Evolutionary conservation across 2,113 vertebrate genomes (phyloP).

Genomic region (Sinocyclocheilus grahami): DNA sequence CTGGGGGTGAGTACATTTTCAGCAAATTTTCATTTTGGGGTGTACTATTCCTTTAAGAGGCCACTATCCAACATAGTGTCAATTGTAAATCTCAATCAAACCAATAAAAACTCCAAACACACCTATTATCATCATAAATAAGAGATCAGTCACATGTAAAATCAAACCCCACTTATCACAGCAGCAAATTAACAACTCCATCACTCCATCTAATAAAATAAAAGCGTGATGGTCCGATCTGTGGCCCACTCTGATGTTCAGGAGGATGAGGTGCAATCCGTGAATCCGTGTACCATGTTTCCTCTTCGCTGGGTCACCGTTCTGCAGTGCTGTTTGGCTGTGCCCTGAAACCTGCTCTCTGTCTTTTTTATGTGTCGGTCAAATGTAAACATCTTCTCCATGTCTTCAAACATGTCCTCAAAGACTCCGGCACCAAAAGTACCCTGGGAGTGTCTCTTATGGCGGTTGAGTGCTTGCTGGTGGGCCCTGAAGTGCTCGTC

Average conservation of each 20-base stretch:
- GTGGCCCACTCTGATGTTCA: slow-evolving; percentile 47
- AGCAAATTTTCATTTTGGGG: not conserved
- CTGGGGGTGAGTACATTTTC: not conserved
- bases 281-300: slow-evolving; percentile 99
- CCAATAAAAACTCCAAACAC: slow-evolving; percentile 6
- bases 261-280: slow-evolving; percentile 86
- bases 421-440: slow-evolving; percentile 86
- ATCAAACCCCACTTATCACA: slow-evolving; percentile 38
- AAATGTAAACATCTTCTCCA: slow-evolving; percentile 95
- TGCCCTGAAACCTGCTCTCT: slow-evolving; percentile 82
- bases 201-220: slow-evolving; percentile 36
- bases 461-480: slow-evolving; percentile 81
- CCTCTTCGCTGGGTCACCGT: slow-evolving; percentile 94
- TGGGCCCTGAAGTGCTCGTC: slow-evolving; percentile 85
- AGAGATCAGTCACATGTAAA: slow-evolving; percentile 1
- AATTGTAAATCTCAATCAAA: not conserved
- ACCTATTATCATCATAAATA: not conserved
- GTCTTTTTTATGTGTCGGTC: slow-evolving; percentile 80
- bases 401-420: slow-evolving; percentile 91
- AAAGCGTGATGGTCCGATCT: slow-evolving; percentile 14
- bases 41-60: not conserved
- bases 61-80: not conserved
- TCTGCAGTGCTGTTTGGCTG: slow-evolving; percentile 89
- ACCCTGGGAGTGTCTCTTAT: slow-evolving; percentile 88
- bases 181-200: slow-evolving; percentile 47